Percentiles rank a stretch among this genome's conserved stretches.
phyloP scores from a whole-genome alignment of 2,888 invertebrate species.

The Homarus gammarus region DNA sequence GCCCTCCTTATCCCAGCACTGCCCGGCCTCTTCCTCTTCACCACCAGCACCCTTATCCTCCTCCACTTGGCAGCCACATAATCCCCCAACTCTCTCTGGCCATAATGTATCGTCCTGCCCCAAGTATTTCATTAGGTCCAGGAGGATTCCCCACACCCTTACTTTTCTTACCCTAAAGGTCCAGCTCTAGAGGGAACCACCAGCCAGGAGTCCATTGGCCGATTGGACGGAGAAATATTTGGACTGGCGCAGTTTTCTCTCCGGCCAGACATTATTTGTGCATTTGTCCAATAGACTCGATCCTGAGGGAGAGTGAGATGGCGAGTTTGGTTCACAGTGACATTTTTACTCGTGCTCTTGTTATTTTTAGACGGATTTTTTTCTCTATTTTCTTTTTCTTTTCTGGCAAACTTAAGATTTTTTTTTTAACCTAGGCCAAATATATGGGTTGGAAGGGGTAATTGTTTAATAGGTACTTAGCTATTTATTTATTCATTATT shows the following conservation, averaged over 20 bases:
- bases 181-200: neutral
- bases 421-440: too few relatives aligned
- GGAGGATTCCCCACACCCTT: neutral
- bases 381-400: too few relatives aligned
- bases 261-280: neutral
- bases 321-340: neutral
- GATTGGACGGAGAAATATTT: slow-evolving; percentile 15
- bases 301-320: neutral
- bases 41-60: neutral
- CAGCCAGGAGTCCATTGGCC: neutral
- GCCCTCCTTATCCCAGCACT: neutral
- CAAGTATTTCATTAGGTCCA: neutral
- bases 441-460: too few relatives aligned
- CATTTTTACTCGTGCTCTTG: neutral
- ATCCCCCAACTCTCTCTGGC: neutral
- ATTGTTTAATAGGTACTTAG: too few relatives aligned
- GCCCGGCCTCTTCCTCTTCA: neutral
- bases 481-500: too few relatives aligned
- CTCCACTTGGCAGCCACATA: too few relatives aligned
- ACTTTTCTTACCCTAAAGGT: neutral
- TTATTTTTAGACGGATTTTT: too few relatives aligned
- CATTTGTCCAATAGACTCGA: neutral
- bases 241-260: neutral
- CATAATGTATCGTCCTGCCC: neutral
- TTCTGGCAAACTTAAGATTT: too few relatives aligned